These are phyloP conservation scores for Misgurnus anguillicaudatus DNA, from an alignment of 2,113 vertebrate species.

Conservation along the genomic window DNA sequence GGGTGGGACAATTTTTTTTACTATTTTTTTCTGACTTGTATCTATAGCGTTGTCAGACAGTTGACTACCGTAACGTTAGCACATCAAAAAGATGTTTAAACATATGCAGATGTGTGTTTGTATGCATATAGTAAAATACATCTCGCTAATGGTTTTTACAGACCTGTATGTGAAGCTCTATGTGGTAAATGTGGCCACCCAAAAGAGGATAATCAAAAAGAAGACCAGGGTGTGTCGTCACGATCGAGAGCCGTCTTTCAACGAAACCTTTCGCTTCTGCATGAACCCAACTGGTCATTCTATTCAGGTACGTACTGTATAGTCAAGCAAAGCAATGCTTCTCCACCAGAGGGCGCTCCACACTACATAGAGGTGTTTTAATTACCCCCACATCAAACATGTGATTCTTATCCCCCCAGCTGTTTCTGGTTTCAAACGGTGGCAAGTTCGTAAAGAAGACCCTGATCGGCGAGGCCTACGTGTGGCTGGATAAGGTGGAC, in stretches of 20 bases:
- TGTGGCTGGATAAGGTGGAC: slow-evolving; percentile 99
- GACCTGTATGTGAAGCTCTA: slow-evolving; percentile 98
- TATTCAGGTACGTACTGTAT: slow-evolving; percentile 75
- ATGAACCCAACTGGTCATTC: slow-evolving; percentile 94
- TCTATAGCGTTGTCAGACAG: too few species aligned
- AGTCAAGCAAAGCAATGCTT: not conserved
- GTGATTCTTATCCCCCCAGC: slow-evolving; percentile 67
- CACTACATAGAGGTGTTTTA: too few species aligned
- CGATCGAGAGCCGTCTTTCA: slow-evolving; percentile 97
- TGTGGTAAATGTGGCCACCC: slow-evolving; percentile 93
- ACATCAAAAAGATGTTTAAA: not conserved
- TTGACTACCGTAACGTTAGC: too few species aligned
- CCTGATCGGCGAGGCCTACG: slow-evolving; percentile 95
- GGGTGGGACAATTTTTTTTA: too few species aligned
- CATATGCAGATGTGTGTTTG: not conserved
- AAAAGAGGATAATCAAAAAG: slow-evolving; percentile 98
- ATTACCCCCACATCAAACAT: too few species aligned
- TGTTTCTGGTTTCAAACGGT: slow-evolving; percentile 95
- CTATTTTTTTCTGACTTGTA: too few species aligned
- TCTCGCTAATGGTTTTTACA: slow-evolving; percentile 58
- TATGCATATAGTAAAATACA: too few species aligned
- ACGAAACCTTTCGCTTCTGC: slow-evolving; percentile 96
- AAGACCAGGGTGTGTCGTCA: slow-evolving; percentile 97
- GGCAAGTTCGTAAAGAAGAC: slow-evolving; percentile 99
- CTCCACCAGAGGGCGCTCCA: not conserved